These are phyloP conservation scores for Chymomyza procnemis DNA, from an alignment of 2,888 invertebrate species.

Conservation along the genomic window DNA sequence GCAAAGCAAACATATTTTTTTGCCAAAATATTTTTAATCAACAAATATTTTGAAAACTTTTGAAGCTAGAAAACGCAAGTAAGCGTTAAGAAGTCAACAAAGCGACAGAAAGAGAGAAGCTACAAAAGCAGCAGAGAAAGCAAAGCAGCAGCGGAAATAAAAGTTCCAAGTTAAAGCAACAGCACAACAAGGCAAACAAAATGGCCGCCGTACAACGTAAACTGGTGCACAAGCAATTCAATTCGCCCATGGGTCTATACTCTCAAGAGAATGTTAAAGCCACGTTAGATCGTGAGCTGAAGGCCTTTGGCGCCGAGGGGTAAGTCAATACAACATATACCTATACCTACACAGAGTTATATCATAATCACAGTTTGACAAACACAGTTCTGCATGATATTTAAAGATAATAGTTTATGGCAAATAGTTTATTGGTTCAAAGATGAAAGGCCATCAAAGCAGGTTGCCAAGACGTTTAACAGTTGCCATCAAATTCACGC, in stretches of 20 bases:
- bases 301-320: conserved; percentile 89
- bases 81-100: background rate
- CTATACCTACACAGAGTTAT: conserved; percentile 9
- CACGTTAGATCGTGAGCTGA: conserved; percentile 87
- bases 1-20: conserved; percentile 34
- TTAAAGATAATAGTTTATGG: conserved; percentile 64
- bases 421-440: conserved; percentile 19
- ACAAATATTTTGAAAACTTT: conserved; percentile 69
- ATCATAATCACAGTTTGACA: conserved; percentile 50
- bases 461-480: background rate
- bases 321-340: conserved; percentile 81
- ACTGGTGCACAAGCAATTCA: conserved; percentile 93
- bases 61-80: conserved; percentile 35
- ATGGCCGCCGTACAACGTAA: conserved; percentile 85
- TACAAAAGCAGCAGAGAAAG: background rate
- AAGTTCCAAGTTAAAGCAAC: conserved; percentile 16
- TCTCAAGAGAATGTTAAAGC: conserved; percentile 89
- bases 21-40: conserved; percentile 63
- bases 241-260: conserved; percentile 91
- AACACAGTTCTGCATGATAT: conserved; percentile 2
- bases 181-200: conserved; percentile 78
- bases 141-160: conserved; percentile 17
- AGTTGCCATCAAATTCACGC: background rate
- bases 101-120: background rate
- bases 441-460: background rate